Evolutionary conservation across 92 coral and sea anemone species (phyloP).

Genomic region (Pocillopora grandis): DNA sequence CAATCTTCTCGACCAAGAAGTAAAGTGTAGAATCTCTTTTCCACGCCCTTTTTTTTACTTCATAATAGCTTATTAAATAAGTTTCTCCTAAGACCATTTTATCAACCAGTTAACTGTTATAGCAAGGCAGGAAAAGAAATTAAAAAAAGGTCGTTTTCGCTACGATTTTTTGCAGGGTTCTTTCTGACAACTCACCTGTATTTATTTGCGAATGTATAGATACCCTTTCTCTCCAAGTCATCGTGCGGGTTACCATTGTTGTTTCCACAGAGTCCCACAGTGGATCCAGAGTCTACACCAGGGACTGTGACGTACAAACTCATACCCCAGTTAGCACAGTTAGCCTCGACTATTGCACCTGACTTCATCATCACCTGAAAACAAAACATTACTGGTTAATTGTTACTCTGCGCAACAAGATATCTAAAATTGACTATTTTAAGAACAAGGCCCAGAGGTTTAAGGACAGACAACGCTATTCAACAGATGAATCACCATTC

Average conservation of each 20-base stretch:
- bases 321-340: conserved; percentile 65
- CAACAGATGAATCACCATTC: too few relatives aligned
- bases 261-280: conserved; percentile 85
- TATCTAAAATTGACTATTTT: neutral
- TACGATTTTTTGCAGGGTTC: neutral
- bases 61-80: too few relatives aligned
- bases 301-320: conserved; percentile 74
- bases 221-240: conserved; percentile 56
- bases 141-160: too few relatives aligned
- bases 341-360: conserved; percentile 66
- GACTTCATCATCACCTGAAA: conserved; percentile 70
- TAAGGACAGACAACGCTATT: too few relatives aligned
- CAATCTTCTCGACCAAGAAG: too few relatives aligned
- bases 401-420: neutral
- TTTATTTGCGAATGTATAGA: conserved; percentile 67
- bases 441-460: too few relatives aligned
- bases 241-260: conserved; percentile 68
- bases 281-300: conserved; percentile 49
- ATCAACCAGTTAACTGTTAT: too few relatives aligned
- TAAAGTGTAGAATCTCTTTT: too few relatives aligned
- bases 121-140: too few relatives aligned
- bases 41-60: too few relatives aligned
- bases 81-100: too few relatives aligned
- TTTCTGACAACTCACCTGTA: conserved; percentile 51
- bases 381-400: neutral